Base-by-base conservation (phyloP, 2,797 vertebrate genomes). In the Onychomys torridus region DNA sequence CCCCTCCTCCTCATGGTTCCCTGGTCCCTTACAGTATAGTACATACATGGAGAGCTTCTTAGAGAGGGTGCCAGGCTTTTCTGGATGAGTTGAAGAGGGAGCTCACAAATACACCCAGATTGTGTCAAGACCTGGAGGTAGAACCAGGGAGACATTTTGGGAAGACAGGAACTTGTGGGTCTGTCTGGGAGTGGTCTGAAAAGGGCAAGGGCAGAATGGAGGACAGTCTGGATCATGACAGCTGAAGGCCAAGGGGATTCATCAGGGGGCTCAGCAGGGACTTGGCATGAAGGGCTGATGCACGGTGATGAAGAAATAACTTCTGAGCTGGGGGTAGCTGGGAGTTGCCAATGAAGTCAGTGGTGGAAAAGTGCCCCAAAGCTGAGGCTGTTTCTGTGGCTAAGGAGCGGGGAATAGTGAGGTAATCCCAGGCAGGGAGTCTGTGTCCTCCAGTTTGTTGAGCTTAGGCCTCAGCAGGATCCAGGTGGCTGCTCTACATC, bases 401-500 rank as follows among this genome's bases (percentile, higher is more conserved):
- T 59, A 11, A 65, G 59, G 46, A 89, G 27, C 13, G 49, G 14
- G 21, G 16, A 43, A 43, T 34, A 37, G 25, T 21, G 65, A 90
- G 11, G n/a, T 59, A 25, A 77, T 11, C 23, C n/a, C 11, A 0
- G 55, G 16, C 9, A 40, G 67, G 77, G 52, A 17, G 61, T 55
- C 59, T 67, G 59, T 67, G 63, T 37, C n/a, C 32, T 23, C 9
- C 49, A 5, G 40, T 5, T 34, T 57, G 10, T 55, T 14, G 40
- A 71, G 34, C 19, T 2, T 6, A 9, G 8, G 79, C 0, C 82
- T 97, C 96, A 82, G 96, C 5, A 19, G 67, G 17, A 43, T 40
- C 71, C 11, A 55, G 13, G 52, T 61, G 86, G 17, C 97, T 90
- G 84, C 52, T 77, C 90, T 87, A 34, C n/a, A 91, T 65, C 65